A percentile compares a stretch with the other conserved stretches of the same genome.
phyloP scores from a whole-genome alignment of 2,113 vertebrate species.

The Nematolebias whitei region DNA sequence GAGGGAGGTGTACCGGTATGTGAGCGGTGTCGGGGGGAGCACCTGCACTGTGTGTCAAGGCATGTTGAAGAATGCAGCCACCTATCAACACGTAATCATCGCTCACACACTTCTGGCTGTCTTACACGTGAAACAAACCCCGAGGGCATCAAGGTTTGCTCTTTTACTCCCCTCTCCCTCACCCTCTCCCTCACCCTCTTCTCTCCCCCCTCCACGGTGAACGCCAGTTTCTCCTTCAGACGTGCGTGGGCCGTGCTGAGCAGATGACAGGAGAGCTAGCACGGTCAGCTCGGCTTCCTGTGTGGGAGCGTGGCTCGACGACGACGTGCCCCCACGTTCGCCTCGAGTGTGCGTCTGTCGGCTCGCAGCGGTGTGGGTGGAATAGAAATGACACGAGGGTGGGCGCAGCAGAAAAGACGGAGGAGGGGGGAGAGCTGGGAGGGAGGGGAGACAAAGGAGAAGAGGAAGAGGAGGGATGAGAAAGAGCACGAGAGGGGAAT shows the following conservation, averaged over 20 bases:
- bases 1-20: conserved; percentile 10
- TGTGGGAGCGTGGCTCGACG: conserved; percentile 55
- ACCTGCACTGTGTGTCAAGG: conserved; percentile 46
- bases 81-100: not conserved
- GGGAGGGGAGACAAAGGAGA: conserved; percentile 47
- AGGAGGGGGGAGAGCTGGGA: conserved; percentile 45
- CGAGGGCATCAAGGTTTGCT: not conserved
- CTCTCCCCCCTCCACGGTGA: conserved; percentile 2
- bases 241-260: conserved; percentile 62
- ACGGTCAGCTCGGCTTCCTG: conserved; percentile 38
- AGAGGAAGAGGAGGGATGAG: conserved; percentile 36
- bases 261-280: conserved; percentile 57
- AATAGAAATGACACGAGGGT: conserved; percentile 75
- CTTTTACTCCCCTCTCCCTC: too few relatives aligned
- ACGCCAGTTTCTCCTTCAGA: conserved; percentile 47
- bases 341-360: conserved; percentile 52
- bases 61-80: conserved; percentile 66
- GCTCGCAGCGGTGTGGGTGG: conserved; percentile 78
- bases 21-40: conserved; percentile 8
- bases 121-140: not conserved
- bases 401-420: conserved; percentile 55
- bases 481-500: conserved; percentile 39
- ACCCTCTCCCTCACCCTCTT: too few relatives aligned
- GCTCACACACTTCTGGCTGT: not conserved
- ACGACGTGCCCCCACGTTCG: conserved; percentile 43